Evolutionary conservation across 2,113 vertebrate genomes (phyloP), one percentile per base, ranked within the genome.

Genomic region (Hypomesus transpacificus): DNA sequence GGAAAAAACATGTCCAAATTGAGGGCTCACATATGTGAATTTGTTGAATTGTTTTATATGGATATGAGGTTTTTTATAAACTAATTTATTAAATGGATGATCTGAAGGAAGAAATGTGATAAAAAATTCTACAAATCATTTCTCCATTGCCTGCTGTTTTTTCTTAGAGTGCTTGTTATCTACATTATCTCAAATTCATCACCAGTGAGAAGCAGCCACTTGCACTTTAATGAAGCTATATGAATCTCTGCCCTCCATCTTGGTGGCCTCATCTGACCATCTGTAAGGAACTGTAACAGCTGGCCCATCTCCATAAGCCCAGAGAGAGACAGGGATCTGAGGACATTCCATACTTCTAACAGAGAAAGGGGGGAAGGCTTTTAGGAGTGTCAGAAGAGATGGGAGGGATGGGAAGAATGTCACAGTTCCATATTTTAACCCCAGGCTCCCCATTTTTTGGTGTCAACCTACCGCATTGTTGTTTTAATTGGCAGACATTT

Each of bases 1-100:
- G 53, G 6, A 46, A 22, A 18, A 60, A 70, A 67, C 70, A 57
- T 69, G 50, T 59, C 71, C 70, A 60, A 5, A 51, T 53, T 51
- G 54, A n/a, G 52, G 66, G 50, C 75, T 20, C 39, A 61, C 60
- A 46, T 57, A 75, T 62, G 68, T 85, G 75, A 80, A 6, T 72
- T 64, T 57, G 68, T 81, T 77, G 75, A 6, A 56, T 61, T 77
- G 75, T 85, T 87, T 74, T 77, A 71, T 64, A 75, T 68, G 74
- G 51, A 69, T 82, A 76, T 82, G 64, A 72, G 39, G 39, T 86
- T 84, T 86, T 84, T 79, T 83, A 71, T 75, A 68, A 67, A 74
- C 56, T 88, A 46, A 87, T 89, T 86, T 88, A 86, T 87, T 82
- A 63, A 76, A 75, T 70, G 31, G 39, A 17, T 71, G 24, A 57